phyloP scores from a whole-genome alignment of 2,797 vertebrate species.

The Rhinogobio ventralis region DNA sequence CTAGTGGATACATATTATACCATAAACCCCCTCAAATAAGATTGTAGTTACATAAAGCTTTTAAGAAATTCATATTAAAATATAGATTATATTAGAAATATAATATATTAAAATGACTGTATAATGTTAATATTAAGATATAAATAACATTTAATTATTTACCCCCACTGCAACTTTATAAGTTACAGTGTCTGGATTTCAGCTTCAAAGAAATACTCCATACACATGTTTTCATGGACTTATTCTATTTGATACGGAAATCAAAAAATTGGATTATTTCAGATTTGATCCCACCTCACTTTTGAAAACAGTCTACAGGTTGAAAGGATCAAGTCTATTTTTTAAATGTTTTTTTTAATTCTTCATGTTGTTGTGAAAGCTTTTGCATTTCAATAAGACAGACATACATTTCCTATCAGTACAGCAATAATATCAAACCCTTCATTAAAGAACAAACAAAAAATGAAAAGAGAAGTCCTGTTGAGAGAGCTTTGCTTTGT shows the following conservation, averaged over 20 bases:
- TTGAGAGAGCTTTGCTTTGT: conserved; percentile 13
- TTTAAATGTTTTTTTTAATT: background rate
- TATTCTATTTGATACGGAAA: background rate
- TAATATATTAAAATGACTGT: background rate
- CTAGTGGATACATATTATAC: background rate
- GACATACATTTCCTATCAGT: background rate
- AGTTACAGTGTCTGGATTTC: background rate
- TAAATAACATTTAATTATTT: conserved; percentile 2
- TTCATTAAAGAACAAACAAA: conserved; percentile 22
- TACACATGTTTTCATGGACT: background rate
- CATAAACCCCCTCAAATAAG: background rate
- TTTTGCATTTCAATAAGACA: background rate
- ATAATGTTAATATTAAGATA: background rate
- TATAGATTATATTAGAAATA: background rate
- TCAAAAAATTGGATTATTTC: background rate
- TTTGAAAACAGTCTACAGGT: background rate
- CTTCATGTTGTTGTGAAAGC: background rate
- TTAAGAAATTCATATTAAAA: background rate
- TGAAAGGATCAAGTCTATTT: background rate
- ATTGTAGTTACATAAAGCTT: background rate
- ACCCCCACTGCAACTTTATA: background rate
- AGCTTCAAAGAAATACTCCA: background rate
- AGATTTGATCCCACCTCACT: background rate
- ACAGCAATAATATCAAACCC: background rate
- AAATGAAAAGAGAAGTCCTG: background rate